Percentiles rank a stretch among this genome's conserved stretches.
Conservation (phyloP, 2,113 vertebrate genomes). For the Dromaius novaehollandiae region DNA sequence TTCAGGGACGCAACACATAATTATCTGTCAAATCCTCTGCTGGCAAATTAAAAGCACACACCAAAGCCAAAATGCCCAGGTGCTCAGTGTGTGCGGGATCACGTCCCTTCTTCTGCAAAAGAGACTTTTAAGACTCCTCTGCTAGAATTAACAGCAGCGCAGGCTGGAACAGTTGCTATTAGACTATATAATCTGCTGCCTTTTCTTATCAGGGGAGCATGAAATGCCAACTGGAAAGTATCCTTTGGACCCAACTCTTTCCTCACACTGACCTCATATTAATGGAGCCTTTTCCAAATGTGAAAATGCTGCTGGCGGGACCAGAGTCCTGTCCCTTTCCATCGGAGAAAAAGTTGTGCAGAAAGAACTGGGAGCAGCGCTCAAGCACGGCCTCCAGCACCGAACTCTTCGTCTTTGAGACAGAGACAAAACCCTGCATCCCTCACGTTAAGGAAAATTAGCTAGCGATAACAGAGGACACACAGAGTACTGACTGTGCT, state of each 20-base stretch:
- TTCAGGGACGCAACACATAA: not conserved
- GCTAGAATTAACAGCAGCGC: no score
- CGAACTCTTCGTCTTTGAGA: not conserved
- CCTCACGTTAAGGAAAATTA: not conserved
- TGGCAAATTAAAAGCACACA: not conserved
- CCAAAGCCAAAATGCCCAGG: no score
- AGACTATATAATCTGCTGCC: not conserved
- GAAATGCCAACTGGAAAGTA: not conserved
- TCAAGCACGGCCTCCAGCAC: rapidly evolving
- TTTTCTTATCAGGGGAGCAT: rapidly evolving
- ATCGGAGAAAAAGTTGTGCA: rapidly evolving
- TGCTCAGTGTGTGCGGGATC: no score
- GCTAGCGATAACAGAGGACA: not conserved
- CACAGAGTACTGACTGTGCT: not conserved
- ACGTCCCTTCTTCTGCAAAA: no score
- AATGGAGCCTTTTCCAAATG: not conserved
- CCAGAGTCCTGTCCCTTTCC: not conserved
- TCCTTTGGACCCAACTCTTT: not conserved
- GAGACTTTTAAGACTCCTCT: no score
- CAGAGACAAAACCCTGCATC: rapidly evolving
- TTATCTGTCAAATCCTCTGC: not conserved
- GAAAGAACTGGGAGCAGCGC: not conserved
- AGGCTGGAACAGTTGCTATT: no score
- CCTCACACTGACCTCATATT: not conserved
- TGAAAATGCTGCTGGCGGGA: rapidly evolving